Percentiles rank a stretch among this genome's conserved stretches.
phyloP scores from a whole-genome alignment of 2,113 vertebrate species.

The Halichoerus grypus region DNA sequence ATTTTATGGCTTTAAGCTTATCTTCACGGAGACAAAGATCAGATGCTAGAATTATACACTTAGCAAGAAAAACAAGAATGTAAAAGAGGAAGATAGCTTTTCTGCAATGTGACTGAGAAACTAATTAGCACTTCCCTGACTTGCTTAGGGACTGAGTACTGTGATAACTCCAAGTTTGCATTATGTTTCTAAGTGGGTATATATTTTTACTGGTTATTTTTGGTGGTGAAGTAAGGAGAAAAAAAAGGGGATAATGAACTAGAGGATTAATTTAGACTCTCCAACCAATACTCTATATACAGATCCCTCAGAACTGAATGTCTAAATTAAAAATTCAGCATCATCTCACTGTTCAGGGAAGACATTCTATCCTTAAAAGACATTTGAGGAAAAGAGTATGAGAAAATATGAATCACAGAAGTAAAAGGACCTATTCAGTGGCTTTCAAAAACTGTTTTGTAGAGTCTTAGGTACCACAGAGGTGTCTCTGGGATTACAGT shows the following conservation, averaged over 20 bases:
- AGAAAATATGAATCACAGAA: slow-evolving; percentile 37
- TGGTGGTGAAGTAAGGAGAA: slow-evolving; percentile 66
- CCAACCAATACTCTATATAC: slow-evolving; percentile 75
- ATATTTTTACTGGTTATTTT: slow-evolving; percentile 73
- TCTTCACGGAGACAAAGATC: neutral
- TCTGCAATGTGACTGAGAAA: slow-evolving; percentile 33
- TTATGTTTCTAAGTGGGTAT: slow-evolving; percentile 65
- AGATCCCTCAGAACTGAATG: slow-evolving; percentile 61
- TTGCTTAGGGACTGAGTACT: neutral
- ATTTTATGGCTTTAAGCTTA: slow-evolving; percentile 14
- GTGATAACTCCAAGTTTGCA: slow-evolving; percentile 23
- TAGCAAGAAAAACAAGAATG: slow-evolving; percentile 41
- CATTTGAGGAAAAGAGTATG: neutral
- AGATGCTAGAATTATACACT: slow-evolving; percentile 40
- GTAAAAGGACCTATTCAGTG: neutral
- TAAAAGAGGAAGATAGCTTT: neutral
- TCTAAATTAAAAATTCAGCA: slow-evolving; percentile 76
- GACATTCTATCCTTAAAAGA: slow-evolving; percentile 77
- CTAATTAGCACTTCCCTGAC: slow-evolving; percentile 56
- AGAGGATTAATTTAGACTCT: slow-evolving; percentile 79
- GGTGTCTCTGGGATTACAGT: neutral
- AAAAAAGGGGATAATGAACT: slow-evolving; percentile 73
- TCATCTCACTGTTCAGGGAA: slow-evolving; percentile 72
- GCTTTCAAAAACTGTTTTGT: neutral
- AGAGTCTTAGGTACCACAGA: neutral